Evolutionary conservation across 1,140 invertebrate genomes (phyloP).

Genomic region (Panagrolaimus sp.): DNA sequence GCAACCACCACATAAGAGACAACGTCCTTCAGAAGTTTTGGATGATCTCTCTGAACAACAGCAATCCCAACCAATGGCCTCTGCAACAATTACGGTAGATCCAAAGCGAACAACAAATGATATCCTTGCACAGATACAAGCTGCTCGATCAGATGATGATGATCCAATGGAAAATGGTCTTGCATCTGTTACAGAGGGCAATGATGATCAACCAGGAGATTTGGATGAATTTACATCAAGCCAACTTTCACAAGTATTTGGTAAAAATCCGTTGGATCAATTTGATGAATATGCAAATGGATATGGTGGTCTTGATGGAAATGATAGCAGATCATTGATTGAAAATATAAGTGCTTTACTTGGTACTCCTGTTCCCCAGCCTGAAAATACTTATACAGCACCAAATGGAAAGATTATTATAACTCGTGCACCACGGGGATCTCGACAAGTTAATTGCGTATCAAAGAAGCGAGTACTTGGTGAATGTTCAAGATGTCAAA

Average conservation of each 20-base stretch:
- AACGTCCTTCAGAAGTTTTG: background rate
- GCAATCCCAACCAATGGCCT: background rate
- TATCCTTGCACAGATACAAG: background rate
- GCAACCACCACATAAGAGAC: background rate
- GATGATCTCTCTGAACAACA: background rate
- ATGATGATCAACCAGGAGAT: conserved; percentile 5
- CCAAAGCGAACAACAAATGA: background rate
- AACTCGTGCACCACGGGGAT: conserved; percentile 17
- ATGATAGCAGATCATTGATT: conserved; percentile 16
- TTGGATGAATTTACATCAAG: conserved; percentile 8
- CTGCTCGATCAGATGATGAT: background rate
- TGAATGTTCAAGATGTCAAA: conserved; percentile 47
- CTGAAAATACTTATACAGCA: background rate
- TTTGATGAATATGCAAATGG: background rate
- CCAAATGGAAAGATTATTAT: conserved; percentile 8
- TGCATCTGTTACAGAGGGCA: background rate
- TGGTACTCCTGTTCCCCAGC: background rate
- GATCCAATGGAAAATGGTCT: background rate
- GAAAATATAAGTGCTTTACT: conserved; percentile 30
- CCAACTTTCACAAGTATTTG: background rate
- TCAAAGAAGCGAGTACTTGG: conserved; percentile 56
- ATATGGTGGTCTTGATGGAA: background rate
- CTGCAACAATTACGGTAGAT: background rate
- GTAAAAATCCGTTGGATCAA: conserved; percentile 2
- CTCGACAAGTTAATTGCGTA: background rate